Conservation (phyloP, 2,888 invertebrate species). For the Spicauda simplicius region DNA sequence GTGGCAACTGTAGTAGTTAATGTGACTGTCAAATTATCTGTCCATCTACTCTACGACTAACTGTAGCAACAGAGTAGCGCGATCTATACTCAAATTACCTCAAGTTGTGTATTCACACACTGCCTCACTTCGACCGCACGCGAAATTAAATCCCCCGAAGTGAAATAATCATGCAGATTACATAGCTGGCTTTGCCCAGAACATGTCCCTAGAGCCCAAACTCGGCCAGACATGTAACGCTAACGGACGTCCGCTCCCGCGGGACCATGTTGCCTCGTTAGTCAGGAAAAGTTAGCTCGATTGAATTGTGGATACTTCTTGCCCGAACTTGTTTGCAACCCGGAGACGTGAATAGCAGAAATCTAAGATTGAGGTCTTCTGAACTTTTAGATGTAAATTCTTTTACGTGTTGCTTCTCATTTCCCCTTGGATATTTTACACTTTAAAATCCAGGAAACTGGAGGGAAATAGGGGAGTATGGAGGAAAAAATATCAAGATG, state of each 20-base stretch:
- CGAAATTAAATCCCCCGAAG: neutral
- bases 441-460: too few species aligned
- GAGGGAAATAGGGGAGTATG: too few species aligned
- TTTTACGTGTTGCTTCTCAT: too few species aligned
- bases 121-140: neutral
- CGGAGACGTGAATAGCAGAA: neutral
- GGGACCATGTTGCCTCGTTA: conserved; percentile 19
- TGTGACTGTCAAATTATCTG: too few species aligned
- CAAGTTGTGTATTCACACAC: neutral
- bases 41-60: too few species aligned
- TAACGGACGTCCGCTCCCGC: conserved; percentile 22
- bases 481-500: too few species aligned
- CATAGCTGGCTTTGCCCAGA: conserved; percentile 8
- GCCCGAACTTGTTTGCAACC: neutral
- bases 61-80: too few species aligned
- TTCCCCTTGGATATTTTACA: too few species aligned
- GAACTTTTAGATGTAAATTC: too few species aligned
- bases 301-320: conserved; percentile 14
- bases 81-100: too few species aligned
- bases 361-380: neutral
- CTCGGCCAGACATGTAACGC: conserved; percentile 24
- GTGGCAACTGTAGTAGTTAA: too few species aligned
- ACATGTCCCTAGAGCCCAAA: conserved; percentile 22
- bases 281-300: conserved; percentile 19
- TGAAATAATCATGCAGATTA: conserved; percentile 21